Percentiles rank a stretch among this genome's conserved stretches.
phyloP scores from a whole-genome alignment of 2,113 vertebrate species.

The Microcebus lehilahytsara region DNA sequence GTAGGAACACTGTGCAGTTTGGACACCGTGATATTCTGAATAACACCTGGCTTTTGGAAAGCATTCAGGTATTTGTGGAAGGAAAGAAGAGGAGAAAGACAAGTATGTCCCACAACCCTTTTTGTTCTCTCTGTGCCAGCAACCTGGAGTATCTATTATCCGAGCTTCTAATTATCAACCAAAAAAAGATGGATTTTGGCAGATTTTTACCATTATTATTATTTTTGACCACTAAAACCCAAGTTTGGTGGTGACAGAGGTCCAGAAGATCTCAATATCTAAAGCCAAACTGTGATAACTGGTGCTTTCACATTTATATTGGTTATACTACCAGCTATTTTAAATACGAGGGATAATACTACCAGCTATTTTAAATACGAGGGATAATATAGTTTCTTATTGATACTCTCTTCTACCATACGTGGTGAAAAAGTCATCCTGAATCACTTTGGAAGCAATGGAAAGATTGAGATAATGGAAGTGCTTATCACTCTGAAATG shows the following conservation, averaged over 20 bases:
- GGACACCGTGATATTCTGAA: not conserved
- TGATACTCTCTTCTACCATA: not conserved
- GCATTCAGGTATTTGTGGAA: not conserved
- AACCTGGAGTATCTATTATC: not conserved
- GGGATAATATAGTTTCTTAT: not conserved
- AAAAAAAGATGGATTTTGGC: not conserved
- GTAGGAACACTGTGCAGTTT: not conserved
- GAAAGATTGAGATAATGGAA: not conserved
- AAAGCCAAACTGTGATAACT: not conserved
- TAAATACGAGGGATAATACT: not conserved
- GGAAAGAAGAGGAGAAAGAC: not conserved
- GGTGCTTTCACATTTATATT: not conserved
- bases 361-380: not conserved
- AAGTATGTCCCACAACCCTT: not conserved
- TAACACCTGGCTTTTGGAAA: not conserved
- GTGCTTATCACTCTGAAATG: not conserved
- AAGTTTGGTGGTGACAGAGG: not conserved
- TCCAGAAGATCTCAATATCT: not conserved
- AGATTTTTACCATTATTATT: not conserved
- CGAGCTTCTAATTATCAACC: not conserved
- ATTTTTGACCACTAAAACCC: not conserved
- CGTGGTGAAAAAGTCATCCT: not conserved
- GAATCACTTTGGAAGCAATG: constrained; percentile 10
- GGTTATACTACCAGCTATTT: not conserved
- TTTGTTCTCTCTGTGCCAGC: not conserved